Percentiles rank a stretch among this genome's conserved stretches.
phyloP scores from a whole-genome alignment of 2,113 vertebrate genomes.

The Junco hyemalis region DNA sequence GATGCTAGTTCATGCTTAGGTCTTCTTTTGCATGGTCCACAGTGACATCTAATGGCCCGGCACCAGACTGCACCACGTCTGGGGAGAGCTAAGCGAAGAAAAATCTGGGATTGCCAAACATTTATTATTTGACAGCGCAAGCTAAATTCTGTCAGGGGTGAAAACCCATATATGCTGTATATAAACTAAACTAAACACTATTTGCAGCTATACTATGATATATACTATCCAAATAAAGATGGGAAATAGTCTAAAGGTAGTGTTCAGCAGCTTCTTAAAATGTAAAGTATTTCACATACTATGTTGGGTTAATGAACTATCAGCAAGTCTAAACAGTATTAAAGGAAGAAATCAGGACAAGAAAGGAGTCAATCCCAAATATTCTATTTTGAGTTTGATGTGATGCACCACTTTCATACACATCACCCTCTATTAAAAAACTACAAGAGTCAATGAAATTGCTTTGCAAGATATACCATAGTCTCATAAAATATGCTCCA shows the following conservation, averaged over 20 bases:
- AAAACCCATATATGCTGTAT: background rate
- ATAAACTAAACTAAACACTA: background rate
- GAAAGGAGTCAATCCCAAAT: background rate
- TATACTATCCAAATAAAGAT: background rate
- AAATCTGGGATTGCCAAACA: background rate
- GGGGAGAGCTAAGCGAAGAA: background rate
- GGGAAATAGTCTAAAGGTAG: background rate
- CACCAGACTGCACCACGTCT: background rate
- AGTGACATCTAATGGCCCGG: constrained; percentile 52
- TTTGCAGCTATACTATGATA: background rate
- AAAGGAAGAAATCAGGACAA: background rate
- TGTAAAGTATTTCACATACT: background rate
- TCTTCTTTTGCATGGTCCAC: background rate
- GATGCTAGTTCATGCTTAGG: background rate
- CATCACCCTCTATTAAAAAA: background rate
- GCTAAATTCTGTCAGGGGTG: background rate
- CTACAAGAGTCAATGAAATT: background rate
- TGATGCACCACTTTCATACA: background rate
- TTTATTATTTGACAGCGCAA: background rate
- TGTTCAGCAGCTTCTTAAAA: background rate
- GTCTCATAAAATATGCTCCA: background rate
- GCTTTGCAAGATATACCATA: background rate
- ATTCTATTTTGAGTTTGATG: background rate
- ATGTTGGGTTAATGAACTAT: background rate
- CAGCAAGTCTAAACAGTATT: background rate